Conservation (phyloP, 2,888 invertebrate genomes). For the Xiphydria camelus region DNA sequence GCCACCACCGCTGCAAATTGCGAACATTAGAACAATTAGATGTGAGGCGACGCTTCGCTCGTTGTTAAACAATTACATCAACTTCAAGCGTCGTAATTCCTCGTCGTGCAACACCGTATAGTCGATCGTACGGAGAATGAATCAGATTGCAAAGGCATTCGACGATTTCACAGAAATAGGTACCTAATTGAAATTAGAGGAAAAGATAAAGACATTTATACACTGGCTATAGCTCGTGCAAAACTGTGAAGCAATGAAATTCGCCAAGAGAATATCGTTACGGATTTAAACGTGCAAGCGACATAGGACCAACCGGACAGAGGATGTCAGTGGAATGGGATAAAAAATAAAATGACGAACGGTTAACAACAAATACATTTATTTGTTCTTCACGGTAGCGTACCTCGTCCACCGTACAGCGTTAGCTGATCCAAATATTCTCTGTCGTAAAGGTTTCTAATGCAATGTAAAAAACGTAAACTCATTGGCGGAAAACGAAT, state of each 20-base stretch:
- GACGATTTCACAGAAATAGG: too few relatives aligned
- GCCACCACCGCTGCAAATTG: slow-evolving; percentile 68
- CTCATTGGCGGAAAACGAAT: not conserved
- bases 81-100: too few relatives aligned
- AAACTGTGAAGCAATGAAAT: too few relatives aligned
- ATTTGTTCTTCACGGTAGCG: slow-evolving; percentile 32
- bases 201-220: too few relatives aligned
- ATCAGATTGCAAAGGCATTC: too few relatives aligned
- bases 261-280: not conserved
- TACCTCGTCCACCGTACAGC: slow-evolving; percentile 21
- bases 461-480: not conserved
- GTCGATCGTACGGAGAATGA: too few relatives aligned
- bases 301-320: slow-evolving; percentile 24
- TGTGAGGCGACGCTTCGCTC: too few relatives aligned
- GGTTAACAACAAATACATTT: slow-evolving; percentile 43
- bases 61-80: too few relatives aligned
- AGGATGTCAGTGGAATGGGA: slow-evolving; percentile 37
- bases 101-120: too few relatives aligned
- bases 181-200: too few relatives aligned
- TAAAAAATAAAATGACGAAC: slow-evolving; percentile 39
- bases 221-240: too few relatives aligned
- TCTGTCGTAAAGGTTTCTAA: not conserved
- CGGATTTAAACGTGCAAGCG: not conserved
- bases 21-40: slow-evolving; percentile 6
- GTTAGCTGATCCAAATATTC: slow-evolving; percentile 11